Base-by-base conservation (phyloP, 2,888 invertebrate genomes). In the Yponomeuta evonymella region DNA sequence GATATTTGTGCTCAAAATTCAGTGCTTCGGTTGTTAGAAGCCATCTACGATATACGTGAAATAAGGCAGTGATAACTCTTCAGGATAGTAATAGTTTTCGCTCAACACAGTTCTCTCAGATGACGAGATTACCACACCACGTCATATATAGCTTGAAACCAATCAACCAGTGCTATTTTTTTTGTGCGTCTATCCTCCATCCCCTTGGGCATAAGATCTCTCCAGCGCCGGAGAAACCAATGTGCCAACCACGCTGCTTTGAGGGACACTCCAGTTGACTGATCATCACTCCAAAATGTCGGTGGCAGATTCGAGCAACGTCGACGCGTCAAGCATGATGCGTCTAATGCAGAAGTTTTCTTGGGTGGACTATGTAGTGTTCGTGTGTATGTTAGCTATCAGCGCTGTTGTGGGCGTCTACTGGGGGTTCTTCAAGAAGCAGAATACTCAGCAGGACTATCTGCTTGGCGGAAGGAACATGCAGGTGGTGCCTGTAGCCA, bases 321-420 rank as follows among this genome's bases (percentile, higher is more conserved):
- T 78, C 8, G 88, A 92, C 72, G 90, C 94, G 1, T 85, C 89
- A 67, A 92, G 92, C 72, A 84, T 94, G 76, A 85, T 91, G 76
- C 80, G 81, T 70, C 85, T 93, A 69, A 87, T 95, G 86, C 95
- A 95, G 78, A 93, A 90, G 75, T 96, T 96, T 78, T 94, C 94
- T 15, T 94, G 94, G 93, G 92, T 93, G 70, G 97, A 97, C 83
- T 97, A 97, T 86, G 81, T 95, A 1, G 95, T 97, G 75, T 97
- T 97, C 83, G 93, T 94, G 72, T 79, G 94, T 0, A 97, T 97
- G 96, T 86, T 97, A 76, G 88, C 94, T 15, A 92, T 95, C 62
- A 97, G 97, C 84, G 95, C 96, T 0, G 87, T 93, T 12, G 95
- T 97, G 67, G 97, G 97, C 0, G 85, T 97, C n/a, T 96, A 96